Percentiles rank a stretch among this genome's conserved stretches.
phyloP scores from a whole-genome alignment of 2,113 vertebrate species.

The Aspidoscelis tigris region DNA sequence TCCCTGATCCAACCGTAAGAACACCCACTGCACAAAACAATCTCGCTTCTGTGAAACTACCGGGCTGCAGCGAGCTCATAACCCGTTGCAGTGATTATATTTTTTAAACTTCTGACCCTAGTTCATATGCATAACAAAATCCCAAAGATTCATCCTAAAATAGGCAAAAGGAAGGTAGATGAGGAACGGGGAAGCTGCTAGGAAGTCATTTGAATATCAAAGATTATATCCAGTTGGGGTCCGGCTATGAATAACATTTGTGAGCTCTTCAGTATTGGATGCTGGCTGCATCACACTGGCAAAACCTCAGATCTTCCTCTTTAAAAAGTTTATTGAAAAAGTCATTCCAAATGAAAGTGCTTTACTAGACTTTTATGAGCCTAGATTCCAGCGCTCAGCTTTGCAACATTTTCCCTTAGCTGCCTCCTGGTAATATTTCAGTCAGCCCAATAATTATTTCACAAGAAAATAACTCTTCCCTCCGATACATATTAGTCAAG shows the following conservation, averaged over 20 bases:
- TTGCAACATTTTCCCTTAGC: neutral
- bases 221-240: conserved; percentile 22
- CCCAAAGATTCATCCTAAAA: neutral
- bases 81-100: neutral
- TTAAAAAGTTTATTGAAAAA: conserved; percentile 40
- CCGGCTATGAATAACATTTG: conserved; percentile 11
- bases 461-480: conserved; percentile 13
- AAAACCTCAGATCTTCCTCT: conserved; percentile 9
- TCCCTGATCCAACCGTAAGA: neutral
- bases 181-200: neutral
- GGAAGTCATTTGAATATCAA: fast-evolving
- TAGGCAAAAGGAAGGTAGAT: neutral
- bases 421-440: conserved; percentile 24
- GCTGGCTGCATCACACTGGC: neutral
- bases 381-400: conserved; percentile 8
- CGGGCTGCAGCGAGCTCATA: neutral
- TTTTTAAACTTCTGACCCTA: conserved; percentile 21
- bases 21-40: neutral
- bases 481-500: conserved; percentile 18
- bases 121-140: conserved; percentile 6
- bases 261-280: neutral
- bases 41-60: neutral
- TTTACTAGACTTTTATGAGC: conserved; percentile 28
- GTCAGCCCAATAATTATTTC: conserved; percentile 28
- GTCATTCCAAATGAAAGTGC: neutral